phyloP scores from a whole-genome alignment of 2,113 vertebrate genomes.

The Poeciliopsis prolifica region DNA sequence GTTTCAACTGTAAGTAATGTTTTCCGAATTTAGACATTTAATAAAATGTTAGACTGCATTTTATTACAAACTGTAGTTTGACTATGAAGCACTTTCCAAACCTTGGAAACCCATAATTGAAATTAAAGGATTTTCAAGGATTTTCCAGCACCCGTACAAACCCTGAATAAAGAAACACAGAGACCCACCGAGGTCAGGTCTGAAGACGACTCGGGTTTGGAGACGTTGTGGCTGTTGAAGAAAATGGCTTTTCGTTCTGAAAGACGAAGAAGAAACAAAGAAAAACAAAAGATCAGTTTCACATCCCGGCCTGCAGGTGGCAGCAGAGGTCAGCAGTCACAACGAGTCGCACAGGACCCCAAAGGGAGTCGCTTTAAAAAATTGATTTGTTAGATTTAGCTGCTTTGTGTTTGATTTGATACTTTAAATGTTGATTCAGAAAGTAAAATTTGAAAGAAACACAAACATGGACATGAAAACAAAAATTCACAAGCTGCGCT shows the following conservation, averaged over 20 bases:
- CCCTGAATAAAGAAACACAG: too few relatives aligned
- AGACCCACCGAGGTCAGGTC: slow-evolving; percentile 92
- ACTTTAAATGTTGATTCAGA: background rate
- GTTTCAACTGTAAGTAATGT: too few relatives aligned
- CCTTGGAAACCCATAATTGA: too few relatives aligned
- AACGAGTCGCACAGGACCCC: background rate
- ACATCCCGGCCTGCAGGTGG: slow-evolving; percentile 63
- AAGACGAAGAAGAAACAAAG: slow-evolving; percentile 40
- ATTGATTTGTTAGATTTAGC: background rate
- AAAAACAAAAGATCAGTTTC: background rate
- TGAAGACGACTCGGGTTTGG: slow-evolving; percentile 97
- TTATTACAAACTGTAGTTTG: too few relatives aligned
- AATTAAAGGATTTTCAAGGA: too few relatives aligned
- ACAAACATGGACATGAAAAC: background rate
- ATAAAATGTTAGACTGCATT: too few relatives aligned
- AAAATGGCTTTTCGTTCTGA: slow-evolving; percentile 97
- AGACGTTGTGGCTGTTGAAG: slow-evolving; percentile 99
- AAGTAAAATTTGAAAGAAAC: background rate
- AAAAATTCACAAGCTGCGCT: too few relatives aligned
- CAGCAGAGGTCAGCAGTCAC: slow-evolving; percentile 56
- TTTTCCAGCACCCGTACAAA: too few relatives aligned
- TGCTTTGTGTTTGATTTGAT: background rate
- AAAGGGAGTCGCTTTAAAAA: background rate
- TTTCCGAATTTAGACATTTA: too few relatives aligned
- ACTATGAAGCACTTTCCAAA: too few relatives aligned